phyloP scores from a whole-genome alignment of 2,797 vertebrate genomes.

The Sitta carolinensis region DNA sequence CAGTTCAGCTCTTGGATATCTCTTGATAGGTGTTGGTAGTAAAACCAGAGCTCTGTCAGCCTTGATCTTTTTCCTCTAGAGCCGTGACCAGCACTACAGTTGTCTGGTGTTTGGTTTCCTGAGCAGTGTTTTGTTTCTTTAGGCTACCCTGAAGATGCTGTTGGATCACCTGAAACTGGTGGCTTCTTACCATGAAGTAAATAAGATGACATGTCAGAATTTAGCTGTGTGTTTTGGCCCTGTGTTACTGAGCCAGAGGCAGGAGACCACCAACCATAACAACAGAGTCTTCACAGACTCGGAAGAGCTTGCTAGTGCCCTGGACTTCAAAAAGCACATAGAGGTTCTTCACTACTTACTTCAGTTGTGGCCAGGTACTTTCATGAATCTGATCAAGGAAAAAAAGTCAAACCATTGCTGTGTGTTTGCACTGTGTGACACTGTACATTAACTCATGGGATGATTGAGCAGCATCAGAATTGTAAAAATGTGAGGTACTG shows the following conservation, averaged over 20 bases:
- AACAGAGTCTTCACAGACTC: conserved; percentile 96
- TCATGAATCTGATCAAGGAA: not conserved
- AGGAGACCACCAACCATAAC: conserved; percentile 90
- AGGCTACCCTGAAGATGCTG: conserved; percentile 92
- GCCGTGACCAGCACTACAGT: not conserved
- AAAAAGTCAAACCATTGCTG: not conserved
- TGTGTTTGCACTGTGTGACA: not conserved
- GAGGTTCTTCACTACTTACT: conserved; percentile 97
- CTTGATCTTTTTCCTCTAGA: not conserved
- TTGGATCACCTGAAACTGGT: conserved; percentile 95
- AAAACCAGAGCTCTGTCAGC: not conserved
- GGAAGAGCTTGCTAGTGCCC: conserved; percentile 92
- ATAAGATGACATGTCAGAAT: conserved; percentile 99
- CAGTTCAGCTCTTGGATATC: not conserved
- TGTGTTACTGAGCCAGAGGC: conserved; percentile 92
- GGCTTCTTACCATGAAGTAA: conserved; percentile 91
- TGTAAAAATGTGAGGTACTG: not conserved
- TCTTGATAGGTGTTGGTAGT: not conserved
- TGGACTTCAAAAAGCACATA: conserved; percentile 99
- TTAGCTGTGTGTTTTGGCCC: conserved; percentile 97
- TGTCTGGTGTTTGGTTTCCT: not conserved
- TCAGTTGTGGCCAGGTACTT: conserved; percentile 95
- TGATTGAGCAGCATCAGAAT: not conserved
- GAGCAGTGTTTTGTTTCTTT: conserved; percentile 53
- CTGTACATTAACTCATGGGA: not conserved